phyloP scores from a whole-genome alignment of 2,113 vertebrate genomes.

The Sturnira hondurensis region DNA sequence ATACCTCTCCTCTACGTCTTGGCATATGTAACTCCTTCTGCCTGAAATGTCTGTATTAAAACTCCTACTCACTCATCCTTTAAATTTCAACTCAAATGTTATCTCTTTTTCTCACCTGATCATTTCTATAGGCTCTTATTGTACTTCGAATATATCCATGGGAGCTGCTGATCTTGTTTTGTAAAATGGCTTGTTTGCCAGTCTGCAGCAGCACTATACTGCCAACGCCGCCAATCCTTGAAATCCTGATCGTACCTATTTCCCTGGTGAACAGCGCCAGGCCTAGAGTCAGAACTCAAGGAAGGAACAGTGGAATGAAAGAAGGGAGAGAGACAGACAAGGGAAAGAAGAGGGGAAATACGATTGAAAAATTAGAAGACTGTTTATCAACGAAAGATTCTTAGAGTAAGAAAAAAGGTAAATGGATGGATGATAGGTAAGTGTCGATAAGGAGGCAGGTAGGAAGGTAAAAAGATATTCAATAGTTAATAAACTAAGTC shows the following conservation, averaged over 20 bases:
- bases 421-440: neutral
- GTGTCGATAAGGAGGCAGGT: neutral
- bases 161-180: neutral
- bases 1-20: neutral
- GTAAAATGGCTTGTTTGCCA: neutral
- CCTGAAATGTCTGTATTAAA: conserved; percentile 25
- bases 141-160: neutral
- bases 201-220: neutral
- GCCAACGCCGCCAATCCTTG: neutral
- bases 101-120: neutral
- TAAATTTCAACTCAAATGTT: neutral
- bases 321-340: neutral
- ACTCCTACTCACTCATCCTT: conserved; percentile 26
- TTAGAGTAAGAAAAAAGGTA: neutral
- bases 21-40: neutral
- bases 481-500: neutral
- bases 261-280: neutral
- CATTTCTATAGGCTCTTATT: neutral
- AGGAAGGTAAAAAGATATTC: neutral
- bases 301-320: neutral
- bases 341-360: neutral
- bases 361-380: neutral
- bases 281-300: neutral
- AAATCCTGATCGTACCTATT: neutral
- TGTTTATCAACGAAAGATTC: neutral